These are phyloP conservation scores for Lathamus discolor DNA, from an alignment of 2,113 vertebrate genomes.

Conservation along the genomic window DNA sequence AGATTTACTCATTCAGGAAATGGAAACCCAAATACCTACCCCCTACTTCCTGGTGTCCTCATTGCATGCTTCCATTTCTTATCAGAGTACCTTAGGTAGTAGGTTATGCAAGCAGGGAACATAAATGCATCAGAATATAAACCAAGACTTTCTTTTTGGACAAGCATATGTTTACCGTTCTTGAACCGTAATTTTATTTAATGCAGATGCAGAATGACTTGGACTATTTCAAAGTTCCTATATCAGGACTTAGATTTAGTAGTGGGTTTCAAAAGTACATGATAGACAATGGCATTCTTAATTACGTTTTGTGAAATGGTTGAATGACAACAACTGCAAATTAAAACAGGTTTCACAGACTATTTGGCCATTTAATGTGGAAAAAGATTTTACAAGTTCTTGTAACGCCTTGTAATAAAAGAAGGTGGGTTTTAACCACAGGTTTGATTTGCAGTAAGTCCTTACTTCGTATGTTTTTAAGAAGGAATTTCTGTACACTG, in stretches of 20 bases:
- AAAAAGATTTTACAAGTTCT: neutral
- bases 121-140: neutral
- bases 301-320: neutral
- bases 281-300: rapidly evolving
- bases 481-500: neutral
- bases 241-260: neutral
- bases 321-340: neutral
- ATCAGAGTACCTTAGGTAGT: neutral
- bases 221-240: neutral
- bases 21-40: neutral
- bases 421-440: neutral
- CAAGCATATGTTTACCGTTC: neutral
- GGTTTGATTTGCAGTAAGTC: neutral
- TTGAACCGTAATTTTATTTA: neutral
- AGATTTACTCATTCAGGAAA: neutral
- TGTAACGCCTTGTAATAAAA: neutral
- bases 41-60: rapidly evolving
- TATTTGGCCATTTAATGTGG: neutral
- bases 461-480: neutral
- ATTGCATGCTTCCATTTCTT: neutral
- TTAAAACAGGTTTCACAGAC: neutral
- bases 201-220: neutral
- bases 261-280: neutral
- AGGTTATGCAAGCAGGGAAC: neutral
- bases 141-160: neutral